Evolutionary conservation across 2,888 invertebrate species (phyloP).

Genomic region (Dasysyrphus tricinctus): DNA sequence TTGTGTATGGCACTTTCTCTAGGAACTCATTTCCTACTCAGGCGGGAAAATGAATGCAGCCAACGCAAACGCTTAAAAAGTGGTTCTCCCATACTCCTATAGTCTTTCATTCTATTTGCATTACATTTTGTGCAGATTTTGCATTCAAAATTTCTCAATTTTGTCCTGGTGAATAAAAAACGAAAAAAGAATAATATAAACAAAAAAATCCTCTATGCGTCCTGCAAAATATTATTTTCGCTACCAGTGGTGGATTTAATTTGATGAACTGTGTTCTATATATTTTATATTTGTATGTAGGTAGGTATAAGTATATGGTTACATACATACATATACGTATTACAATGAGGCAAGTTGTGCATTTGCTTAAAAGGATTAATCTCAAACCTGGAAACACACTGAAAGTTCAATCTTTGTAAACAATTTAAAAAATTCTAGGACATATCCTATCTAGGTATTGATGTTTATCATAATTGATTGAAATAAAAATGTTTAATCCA

Average conservation of each 20-base stretch:
- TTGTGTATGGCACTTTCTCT: conserved; percentile 29
- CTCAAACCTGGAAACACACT: too few relatives aligned
- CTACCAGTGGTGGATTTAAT: conserved; percentile 15
- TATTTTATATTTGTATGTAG: too few relatives aligned
- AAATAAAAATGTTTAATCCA: too few relatives aligned
- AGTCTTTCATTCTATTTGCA: conserved; percentile 34
- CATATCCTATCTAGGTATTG: too few relatives aligned
- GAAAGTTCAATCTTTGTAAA: too few relatives aligned
- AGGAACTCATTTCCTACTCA: conserved; percentile 70
- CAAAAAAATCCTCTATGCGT: conserved; percentile 57
- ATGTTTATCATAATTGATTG: too few relatives aligned
- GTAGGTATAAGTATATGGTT: too few relatives aligned
- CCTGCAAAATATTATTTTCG: conserved; percentile 58
- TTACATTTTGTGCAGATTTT: conserved; percentile 71
- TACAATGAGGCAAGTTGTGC: too few relatives aligned
- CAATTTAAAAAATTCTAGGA: too few relatives aligned
- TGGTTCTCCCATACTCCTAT: conserved; percentile 8
- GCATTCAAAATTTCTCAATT: conserved; percentile 73
- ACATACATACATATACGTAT: too few relatives aligned
- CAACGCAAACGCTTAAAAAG: conserved; percentile 20
- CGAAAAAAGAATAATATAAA: conserved; percentile 4
- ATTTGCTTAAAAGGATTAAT: too few relatives aligned
- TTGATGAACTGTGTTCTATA: neutral
- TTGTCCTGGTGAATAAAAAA: conserved; percentile 40
- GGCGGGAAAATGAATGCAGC: conserved; percentile 60